Conservation (phyloP, 2,113 vertebrate genomes). For the Corynorhinus townsendii region DNA sequence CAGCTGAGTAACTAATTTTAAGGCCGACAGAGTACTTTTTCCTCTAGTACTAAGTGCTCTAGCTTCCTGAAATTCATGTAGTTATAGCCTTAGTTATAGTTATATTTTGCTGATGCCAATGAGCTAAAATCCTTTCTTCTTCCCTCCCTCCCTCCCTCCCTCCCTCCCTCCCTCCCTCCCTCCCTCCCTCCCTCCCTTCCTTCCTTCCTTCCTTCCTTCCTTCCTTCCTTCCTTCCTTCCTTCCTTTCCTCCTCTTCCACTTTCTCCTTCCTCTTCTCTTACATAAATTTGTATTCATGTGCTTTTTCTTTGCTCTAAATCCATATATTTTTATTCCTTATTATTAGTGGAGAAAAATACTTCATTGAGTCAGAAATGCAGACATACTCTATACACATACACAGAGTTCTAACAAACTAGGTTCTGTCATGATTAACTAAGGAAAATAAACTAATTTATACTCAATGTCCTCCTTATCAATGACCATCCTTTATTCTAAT, state of each 20-base stretch:
- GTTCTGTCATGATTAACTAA: background rate
- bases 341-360: background rate
- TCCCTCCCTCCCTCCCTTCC: too few species aligned
- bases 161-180: rapidly evolving
- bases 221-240: background rate
- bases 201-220: too few species aligned
- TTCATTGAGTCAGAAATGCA: background rate
- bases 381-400: background rate
- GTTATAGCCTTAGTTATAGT: background rate
- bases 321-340: background rate
- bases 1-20: background rate
- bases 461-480: background rate
- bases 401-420: background rate
- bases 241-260: too few species aligned
- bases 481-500: background rate
- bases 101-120: background rate
- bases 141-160: rapidly evolving
- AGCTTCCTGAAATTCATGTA: background rate
- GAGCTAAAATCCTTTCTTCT: background rate
- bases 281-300: background rate
- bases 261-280: background rate
- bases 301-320: background rate
- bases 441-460: background rate
- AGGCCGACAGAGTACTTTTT: background rate
- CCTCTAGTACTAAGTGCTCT: background rate